phyloP scores from a whole-genome alignment of 2,888 invertebrate species.

The Lamproptera curius region DNA sequence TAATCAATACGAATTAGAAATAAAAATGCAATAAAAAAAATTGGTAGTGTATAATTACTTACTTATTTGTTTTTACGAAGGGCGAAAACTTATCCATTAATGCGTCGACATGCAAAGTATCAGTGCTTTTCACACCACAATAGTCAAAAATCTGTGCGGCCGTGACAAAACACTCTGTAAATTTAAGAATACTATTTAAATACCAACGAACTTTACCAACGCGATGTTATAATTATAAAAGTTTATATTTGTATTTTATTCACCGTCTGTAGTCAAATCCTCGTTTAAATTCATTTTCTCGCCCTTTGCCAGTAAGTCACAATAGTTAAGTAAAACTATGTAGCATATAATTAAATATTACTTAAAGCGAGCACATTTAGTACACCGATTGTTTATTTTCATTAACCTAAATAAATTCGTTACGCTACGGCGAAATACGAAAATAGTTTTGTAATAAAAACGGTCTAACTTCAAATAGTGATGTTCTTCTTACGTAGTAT shows the following conservation, averaged over 20 bases:
- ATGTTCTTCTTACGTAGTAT: no score
- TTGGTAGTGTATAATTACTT: no score
- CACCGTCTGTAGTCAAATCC: constrained; percentile 56
- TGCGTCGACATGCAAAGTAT: constrained; percentile 53
- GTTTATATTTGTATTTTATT: constrained; percentile 31
- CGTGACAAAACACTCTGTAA: constrained; percentile 62
- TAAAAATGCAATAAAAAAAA: no score
- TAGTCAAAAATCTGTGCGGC: constrained; percentile 67
- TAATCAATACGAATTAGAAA: no score
- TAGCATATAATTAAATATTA: constrained; percentile 31
- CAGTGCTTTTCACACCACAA: constrained; percentile 56
- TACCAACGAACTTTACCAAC: constrained; percentile 50
- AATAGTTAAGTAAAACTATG: constrained; percentile 22
- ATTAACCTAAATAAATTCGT: constrained; percentile 51
- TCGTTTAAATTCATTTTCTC: constrained; percentile 55
- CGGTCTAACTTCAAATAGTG: constrained; percentile 38
- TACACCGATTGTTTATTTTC: constrained; percentile 52
- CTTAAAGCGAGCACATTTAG: constrained; percentile 38
- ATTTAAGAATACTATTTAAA: constrained; percentile 26
- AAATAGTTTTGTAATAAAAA: constrained; percentile 54
- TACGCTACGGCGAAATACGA: constrained; percentile 44
- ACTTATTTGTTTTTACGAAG: constrained; percentile 67
- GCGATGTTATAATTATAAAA: constrained; percentile 50
- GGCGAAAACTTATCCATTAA: constrained; percentile 69
- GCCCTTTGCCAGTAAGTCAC: constrained; percentile 18